phyloP scores from a whole-genome alignment of 2,797 vertebrate genomes.

The Girardinus metallicus region DNA sequence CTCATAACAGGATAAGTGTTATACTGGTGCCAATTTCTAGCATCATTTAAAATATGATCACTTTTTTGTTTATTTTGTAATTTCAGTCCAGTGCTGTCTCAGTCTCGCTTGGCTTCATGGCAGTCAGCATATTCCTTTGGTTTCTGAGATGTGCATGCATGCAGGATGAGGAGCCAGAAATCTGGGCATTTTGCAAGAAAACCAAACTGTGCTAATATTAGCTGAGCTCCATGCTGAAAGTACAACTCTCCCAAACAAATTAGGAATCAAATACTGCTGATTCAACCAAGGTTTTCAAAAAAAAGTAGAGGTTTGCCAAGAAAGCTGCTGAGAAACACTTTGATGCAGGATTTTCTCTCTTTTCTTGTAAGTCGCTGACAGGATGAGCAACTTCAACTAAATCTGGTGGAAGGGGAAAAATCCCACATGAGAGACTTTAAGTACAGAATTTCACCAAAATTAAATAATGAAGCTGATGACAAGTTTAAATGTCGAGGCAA shows the following conservation, averaged over 20 bases:
- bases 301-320: slow-evolving; percentile 43
- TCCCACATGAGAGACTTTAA: neutral
- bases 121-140: neutral
- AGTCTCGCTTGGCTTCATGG: neutral
- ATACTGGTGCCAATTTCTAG: slow-evolving; percentile 10
- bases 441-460: slow-evolving; percentile 29
- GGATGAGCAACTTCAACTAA: slow-evolving; percentile 28
- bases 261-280: slow-evolving; percentile 49
- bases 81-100: neutral
- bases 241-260: slow-evolving; percentile 56
- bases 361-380: slow-evolving; percentile 24
- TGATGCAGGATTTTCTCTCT: slow-evolving; percentile 57
- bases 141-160: slow-evolving; percentile 10
- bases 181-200: slow-evolving; percentile 29
- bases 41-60: slow-evolving; percentile 6
- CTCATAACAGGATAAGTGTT: slow-evolving; percentile 26
- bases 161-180: slow-evolving; percentile 26
- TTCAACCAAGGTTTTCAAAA: slow-evolving; percentile 52
- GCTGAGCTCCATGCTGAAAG: slow-evolving; percentile 41
- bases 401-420: slow-evolving; percentile 7
- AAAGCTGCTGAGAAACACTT: slow-evolving; percentile 61
- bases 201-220: slow-evolving; percentile 31
- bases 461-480: slow-evolving; percentile 24
- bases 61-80: neutral
- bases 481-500: slow-evolving; percentile 39